Evolutionary conservation across 2,888 invertebrate genomes (phyloP).

Genomic region (Dioctria rufipes): DNA sequence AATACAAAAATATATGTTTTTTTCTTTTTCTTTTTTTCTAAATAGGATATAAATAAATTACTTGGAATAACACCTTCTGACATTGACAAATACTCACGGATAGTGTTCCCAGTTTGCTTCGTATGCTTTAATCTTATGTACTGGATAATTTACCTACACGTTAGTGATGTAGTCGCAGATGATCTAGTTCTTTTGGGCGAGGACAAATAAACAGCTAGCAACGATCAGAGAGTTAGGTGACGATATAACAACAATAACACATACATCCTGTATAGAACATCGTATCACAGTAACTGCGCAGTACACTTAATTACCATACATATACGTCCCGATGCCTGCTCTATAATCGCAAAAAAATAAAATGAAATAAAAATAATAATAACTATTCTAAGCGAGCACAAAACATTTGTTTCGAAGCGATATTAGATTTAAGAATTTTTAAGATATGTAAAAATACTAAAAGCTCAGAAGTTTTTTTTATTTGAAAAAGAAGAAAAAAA

Average conservation of each 20-base stretch:
- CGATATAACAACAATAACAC: conserved; percentile 5
- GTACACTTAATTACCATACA: conserved; percentile 24
- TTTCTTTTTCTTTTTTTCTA: conserved; percentile 34
- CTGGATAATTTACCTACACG: conserved; percentile 97
- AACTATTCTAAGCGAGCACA: conserved; percentile 50
- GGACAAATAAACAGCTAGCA: conserved; percentile 74
- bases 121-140: conserved; percentile 99
- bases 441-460: conserved; percentile 28
- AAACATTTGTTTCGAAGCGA: conserved; percentile 49
- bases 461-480: conserved; percentile 44
- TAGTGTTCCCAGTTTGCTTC: conserved; percentile 98
- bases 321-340: conserved; percentile 50
- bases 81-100: conserved; percentile 99
- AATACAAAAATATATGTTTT: conserved; percentile 22
- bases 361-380: background rate
- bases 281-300: conserved; percentile 29
- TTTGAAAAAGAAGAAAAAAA: conserved; percentile 12
- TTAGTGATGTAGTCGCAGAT: conserved; percentile 95
- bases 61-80: conserved; percentile 96
- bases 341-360: conserved; percentile 31
- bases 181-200: conserved; percentile 87
- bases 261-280: background rate
- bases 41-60: conserved; percentile 88
- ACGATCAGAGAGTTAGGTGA: background rate
- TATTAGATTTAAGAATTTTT: conserved; percentile 48